phyloP scores from a whole-genome alignment of 2,888 invertebrate species.

The Pseudococcus longispinus region DNA sequence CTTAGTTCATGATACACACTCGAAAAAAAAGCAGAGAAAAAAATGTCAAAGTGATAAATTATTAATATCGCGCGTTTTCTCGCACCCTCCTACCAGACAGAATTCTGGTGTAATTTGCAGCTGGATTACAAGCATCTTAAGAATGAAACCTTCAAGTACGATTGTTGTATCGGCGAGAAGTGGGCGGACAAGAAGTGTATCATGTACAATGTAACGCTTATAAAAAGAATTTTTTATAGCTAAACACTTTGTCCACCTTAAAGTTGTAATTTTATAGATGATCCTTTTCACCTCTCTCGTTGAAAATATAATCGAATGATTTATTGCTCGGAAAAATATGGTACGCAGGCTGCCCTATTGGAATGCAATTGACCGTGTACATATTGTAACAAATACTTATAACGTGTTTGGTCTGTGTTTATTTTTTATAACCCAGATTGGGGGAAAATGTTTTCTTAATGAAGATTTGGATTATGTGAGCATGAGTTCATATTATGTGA shows the following conservation, averaged over 20 bases:
- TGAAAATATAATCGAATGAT: conserved; percentile 20
- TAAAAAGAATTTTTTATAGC: conserved; percentile 28
- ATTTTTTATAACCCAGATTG: neutral
- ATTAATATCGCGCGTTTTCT: neutral
- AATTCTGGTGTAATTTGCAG: conserved; percentile 19
- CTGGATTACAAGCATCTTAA: conserved; percentile 34
- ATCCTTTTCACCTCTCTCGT: neutral
- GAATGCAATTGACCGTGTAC: conserved; percentile 6
- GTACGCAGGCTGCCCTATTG: neutral
- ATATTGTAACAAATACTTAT: neutral
- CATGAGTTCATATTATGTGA: neutral
- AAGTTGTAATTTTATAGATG: conserved; percentile 36
- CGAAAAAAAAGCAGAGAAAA: neutral
- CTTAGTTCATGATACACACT: neutral
- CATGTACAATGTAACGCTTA: conserved; percentile 30
- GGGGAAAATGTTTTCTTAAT: neutral
- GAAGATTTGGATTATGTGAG: neutral
- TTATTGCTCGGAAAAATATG: neutral
- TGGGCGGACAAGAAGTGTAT: conserved; percentile 39
- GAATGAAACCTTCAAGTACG: neutral
- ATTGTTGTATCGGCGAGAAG: neutral
- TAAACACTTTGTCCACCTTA: conserved; percentile 38
- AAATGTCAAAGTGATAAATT: conserved; percentile 42
- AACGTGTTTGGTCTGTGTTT: neutral
- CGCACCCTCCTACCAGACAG: neutral